phyloP scores from a whole-genome alignment of 1,140 invertebrate genomes.

The Cotesia chilonis region DNA sequence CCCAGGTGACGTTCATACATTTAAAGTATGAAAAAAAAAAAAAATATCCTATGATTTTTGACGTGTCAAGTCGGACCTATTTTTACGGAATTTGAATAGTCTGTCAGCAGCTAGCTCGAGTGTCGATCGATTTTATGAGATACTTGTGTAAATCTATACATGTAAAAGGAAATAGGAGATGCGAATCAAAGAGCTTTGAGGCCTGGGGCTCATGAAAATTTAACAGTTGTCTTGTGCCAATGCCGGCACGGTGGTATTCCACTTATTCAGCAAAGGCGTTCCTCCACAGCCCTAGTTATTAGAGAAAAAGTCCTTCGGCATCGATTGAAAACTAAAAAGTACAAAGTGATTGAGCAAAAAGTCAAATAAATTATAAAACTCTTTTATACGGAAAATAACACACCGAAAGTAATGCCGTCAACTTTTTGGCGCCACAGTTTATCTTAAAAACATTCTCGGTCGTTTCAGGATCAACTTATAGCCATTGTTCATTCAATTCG shows the following conservation, averaged over 20 bases:
- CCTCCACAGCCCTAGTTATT: neutral
- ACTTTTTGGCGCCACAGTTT: constrained; percentile 34
- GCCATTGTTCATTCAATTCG: neutral
- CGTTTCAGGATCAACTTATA: constrained; percentile 26
- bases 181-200: neutral
- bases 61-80: neutral
- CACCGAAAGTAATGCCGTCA: neutral
- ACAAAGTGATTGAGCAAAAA: neutral
- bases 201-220: constrained; percentile 19
- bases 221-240: neutral
- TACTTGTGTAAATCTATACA: neutral
- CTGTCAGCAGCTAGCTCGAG: neutral
- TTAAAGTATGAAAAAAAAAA: neutral
- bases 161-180: neutral
- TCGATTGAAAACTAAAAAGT: constrained; percentile 2
- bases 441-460: constrained; percentile 31
- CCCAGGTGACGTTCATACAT: no score
- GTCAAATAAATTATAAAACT: neutral
- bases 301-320: neutral
- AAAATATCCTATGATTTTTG: neutral
- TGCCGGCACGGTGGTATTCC: neutral
- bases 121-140: constrained; percentile 7
- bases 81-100: neutral
- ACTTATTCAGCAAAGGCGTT: constrained; percentile 26
- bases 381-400: no score